Evolutionary conservation across 2,797 vertebrate species (phyloP).

Genomic region (Sylvilagus floridanus): DNA sequence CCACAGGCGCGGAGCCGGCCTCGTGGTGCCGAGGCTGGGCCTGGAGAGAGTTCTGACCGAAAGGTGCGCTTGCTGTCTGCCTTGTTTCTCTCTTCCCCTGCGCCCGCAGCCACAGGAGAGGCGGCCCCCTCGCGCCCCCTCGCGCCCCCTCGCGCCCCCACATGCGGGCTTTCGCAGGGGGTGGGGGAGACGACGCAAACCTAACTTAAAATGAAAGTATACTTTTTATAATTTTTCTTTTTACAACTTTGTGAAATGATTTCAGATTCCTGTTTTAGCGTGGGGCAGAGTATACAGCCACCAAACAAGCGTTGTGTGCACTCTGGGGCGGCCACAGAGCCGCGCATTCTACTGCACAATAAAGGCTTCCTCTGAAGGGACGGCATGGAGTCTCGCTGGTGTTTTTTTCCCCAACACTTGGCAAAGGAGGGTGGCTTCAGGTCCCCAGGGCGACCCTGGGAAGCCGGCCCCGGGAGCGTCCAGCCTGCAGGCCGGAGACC

Average conservation of each 20-base stretch:
- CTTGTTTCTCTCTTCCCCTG: neutral
- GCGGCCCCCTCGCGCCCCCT: neutral
- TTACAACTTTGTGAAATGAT: conserved; percentile 75
- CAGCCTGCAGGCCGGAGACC: too few species aligned
- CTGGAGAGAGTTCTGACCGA: neutral
- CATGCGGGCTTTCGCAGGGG: conserved; percentile 20
- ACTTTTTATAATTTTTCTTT: conserved; percentile 82
- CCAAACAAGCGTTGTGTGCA: conserved; percentile 80
- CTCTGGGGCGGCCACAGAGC: conserved; percentile 68
- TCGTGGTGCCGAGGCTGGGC: conserved; percentile 4
- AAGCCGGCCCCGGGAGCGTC: neutral
- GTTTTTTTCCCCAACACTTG: neutral
- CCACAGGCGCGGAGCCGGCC: neutral
- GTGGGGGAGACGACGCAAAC: neutral
- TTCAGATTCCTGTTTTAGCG: conserved; percentile 83
- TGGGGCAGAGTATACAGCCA: conserved; percentile 68
- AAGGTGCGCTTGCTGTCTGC: neutral
- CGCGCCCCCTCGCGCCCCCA: neutral
- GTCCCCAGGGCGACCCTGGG: neutral
- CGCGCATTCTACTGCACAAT: conserved; percentile 81
- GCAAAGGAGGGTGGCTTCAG: neutral
- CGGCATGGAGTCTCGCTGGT: neutral
- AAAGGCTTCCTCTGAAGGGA: conserved; percentile 74
- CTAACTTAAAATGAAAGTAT: conserved; percentile 63
- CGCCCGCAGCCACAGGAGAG: neutral